Conservation (phyloP, 2,888 invertebrate species). For the Andricus curvator region DNA sequence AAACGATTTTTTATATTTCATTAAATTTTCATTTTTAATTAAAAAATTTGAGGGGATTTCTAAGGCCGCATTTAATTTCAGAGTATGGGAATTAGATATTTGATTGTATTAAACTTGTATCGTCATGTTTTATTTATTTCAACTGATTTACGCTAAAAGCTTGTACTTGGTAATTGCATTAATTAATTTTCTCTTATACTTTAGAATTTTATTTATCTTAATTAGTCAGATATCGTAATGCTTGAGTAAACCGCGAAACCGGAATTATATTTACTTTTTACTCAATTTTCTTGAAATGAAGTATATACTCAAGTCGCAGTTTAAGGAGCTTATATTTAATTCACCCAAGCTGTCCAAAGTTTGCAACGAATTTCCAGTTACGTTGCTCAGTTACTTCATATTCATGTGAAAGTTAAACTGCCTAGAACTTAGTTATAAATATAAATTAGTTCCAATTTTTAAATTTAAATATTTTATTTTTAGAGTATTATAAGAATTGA, state of each 20-base stretch:
- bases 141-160: no score
- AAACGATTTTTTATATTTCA: no score
- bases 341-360: neutral
- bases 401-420: neutral
- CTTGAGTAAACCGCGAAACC: neutral
- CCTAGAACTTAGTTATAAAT: neutral
- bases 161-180: no score
- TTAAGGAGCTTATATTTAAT: neutral
- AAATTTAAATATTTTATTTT: no score
- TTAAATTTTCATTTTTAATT: no score
- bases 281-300: neutral
- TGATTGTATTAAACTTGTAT: no score
- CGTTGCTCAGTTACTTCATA: neutral
- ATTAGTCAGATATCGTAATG: neutral
- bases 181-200: no score
- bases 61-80: no score
- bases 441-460: neutral
- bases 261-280: neutral
- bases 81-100: no score
- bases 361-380: neutral
- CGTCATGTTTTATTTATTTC: no score
- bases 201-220: neutral
- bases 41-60: fast-evolving
- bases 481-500: no score
- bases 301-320: neutral